A percentile compares a stretch with the other conserved stretches of the same genome.
These are phyloP conservation scores for Poecilobothrus nobilitatus DNA, from an alignment of 2,888 invertebrate species.

Conservation along the genomic window DNA sequence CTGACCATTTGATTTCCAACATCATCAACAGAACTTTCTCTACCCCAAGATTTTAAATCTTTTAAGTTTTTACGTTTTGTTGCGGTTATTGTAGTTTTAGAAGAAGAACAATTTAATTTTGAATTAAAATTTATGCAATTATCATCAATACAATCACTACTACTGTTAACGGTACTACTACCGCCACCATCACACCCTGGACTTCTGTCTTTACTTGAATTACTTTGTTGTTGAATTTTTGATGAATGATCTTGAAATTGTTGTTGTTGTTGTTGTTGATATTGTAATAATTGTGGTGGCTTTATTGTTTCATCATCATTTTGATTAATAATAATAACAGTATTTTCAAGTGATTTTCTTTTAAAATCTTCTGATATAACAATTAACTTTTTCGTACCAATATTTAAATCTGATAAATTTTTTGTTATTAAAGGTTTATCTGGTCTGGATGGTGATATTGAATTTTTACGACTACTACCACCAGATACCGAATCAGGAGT, in stretches of 20 bases:
- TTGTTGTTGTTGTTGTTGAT: background rate
- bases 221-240: background rate
- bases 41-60: slow-evolving; percentile 18
- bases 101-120: background rate
- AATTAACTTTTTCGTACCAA: slow-evolving; percentile 20
- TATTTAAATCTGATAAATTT: background rate
- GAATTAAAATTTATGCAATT: background rate
- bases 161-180: background rate
- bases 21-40: slow-evolving; percentile 25
- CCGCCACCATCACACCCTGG: background rate
- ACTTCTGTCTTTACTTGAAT: background rate
- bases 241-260: background rate
- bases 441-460: slow-evolving; percentile 14
- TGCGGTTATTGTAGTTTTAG: background rate
- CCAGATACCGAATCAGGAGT: background rate
- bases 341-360: slow-evolving; percentile 23
- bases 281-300: background rate
- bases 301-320: slow-evolving; percentile 8
- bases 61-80: slow-evolving; percentile 19
- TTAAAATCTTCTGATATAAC: slow-evolving; percentile 25
- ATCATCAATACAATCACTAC: background rate
- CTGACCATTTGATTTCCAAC: slow-evolving; percentile 24
- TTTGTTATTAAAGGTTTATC: background rate
- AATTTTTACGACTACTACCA: slow-evolving; percentile 11
- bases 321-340: slow-evolving; percentile 20